Conservation (phyloP, 2,888 invertebrate species). For the Dryomyza anilis region DNA sequence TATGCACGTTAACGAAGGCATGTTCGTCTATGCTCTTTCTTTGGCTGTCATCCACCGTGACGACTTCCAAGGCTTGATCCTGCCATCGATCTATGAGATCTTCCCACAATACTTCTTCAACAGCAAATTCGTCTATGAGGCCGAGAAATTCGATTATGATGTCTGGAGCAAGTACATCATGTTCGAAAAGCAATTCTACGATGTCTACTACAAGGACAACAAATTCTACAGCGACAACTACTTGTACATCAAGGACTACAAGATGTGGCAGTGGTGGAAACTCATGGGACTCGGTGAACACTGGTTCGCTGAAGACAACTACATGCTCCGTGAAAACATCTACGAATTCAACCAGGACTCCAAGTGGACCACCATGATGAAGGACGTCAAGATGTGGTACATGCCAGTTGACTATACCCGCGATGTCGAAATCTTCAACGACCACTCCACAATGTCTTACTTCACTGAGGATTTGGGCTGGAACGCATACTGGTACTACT, state of each 20-base stretch:
- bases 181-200: conserved; percentile 51
- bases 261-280: conserved; percentile 43
- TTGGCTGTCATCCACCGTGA: conserved; percentile 68
- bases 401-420: conserved; percentile 65
- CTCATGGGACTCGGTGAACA: conserved; percentile 40
- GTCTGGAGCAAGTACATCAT: conserved; percentile 60
- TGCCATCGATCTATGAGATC: conserved; percentile 76
- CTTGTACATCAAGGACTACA: conserved; percentile 36
- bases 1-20: conserved; percentile 70
- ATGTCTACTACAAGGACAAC: conserved; percentile 40
- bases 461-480: conserved; percentile 73
- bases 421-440: conserved; percentile 58
- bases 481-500: conserved; percentile 68
- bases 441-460: conserved; percentile 67
- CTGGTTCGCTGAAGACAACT: conserved; percentile 34
- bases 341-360: conserved; percentile 29
- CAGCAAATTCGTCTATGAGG: conserved; percentile 70
- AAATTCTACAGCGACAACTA: conserved; percentile 25
- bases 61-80: conserved; percentile 69
- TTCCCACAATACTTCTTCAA: conserved; percentile 75
- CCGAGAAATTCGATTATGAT: conserved; percentile 66
- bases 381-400: conserved; percentile 39
- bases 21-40: conserved; percentile 71
- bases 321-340: conserved; percentile 35
- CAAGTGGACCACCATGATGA: conserved; percentile 29